Evolutionary conservation across 2,888 invertebrate genomes (phyloP).

Genomic region (Anthoptus insignis): DNA sequence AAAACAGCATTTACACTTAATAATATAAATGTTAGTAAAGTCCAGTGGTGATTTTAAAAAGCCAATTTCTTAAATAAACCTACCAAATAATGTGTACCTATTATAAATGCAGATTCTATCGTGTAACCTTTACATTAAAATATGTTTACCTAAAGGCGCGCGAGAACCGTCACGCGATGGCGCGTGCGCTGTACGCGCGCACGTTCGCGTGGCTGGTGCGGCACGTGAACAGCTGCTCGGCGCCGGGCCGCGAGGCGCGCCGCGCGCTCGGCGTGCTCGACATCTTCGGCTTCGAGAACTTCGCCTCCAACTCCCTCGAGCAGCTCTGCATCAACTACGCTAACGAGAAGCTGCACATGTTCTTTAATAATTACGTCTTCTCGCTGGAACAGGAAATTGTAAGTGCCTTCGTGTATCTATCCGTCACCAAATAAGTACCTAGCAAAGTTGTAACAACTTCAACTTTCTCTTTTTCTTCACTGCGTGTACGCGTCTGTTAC

Average conservation of each 20-base stretch:
- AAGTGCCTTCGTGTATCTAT: no score
- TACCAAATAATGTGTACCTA: no score
- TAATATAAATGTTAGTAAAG: no score
- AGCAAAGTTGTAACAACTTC: no score
- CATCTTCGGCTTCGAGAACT: constrained; percentile 98
- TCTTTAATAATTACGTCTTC: constrained; percentile 99
- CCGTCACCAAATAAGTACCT: no score
- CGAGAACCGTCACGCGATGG: constrained; percentile 97
- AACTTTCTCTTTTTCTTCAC: no score
- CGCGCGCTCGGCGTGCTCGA: constrained; percentile 95
- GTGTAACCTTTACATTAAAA: background rate
- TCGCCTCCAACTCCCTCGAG: constrained; percentile 96
- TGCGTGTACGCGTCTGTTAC: no score
- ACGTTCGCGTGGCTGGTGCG: constrained; percentile 97
- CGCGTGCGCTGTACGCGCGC: constrained; percentile 95
- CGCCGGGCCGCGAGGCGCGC: constrained; percentile 93
- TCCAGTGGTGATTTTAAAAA: no score
- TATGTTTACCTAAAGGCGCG: constrained; percentile 87
- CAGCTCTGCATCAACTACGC: constrained; percentile 98
- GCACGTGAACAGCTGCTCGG: constrained; percentile 97
- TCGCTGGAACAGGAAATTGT: constrained; percentile 97
- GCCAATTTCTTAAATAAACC: no score
- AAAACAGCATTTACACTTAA: constrained; percentile 93
- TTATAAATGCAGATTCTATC: background rate
- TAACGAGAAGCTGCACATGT: constrained; percentile 97